Conservation (phyloP, 2,888 invertebrate genomes). For the Bombyx huttoni region DNA sequence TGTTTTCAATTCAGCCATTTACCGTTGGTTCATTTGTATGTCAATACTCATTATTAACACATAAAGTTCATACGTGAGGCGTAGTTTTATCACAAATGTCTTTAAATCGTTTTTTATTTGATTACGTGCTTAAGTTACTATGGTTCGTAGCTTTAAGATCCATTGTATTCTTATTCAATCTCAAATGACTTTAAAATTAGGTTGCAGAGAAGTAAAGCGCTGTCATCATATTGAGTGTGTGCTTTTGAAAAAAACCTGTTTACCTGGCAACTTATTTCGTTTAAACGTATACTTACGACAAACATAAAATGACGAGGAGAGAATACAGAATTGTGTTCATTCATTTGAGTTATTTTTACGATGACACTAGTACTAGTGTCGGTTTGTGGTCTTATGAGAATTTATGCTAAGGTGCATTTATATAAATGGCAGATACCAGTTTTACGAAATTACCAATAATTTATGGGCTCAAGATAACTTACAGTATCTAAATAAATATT, state of each 20-base stretch:
- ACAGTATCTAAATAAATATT: too few species aligned
- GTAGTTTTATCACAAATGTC: too few species aligned
- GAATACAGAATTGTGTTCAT: conserved; percentile 17
- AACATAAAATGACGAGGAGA: conserved; percentile 7
- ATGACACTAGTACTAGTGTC: conserved; percentile 9
- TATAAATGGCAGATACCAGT: too few species aligned
- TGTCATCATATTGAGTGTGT: conserved; percentile 5
- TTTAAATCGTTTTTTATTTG: too few species aligned
- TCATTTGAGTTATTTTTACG: conserved; percentile 16
- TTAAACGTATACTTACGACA: conserved; percentile 7
- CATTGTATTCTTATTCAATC: too few species aligned
- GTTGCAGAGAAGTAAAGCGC: not conserved
- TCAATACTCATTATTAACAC: not conserved
- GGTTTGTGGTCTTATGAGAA: conserved; percentile 9
- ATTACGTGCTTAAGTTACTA: too few species aligned
- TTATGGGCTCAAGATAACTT: too few species aligned
- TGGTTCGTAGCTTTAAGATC: too few species aligned
- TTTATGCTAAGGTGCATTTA: not conserved
- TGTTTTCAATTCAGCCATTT: not conserved
- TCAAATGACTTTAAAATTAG: not conserved
- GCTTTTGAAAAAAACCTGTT: conserved; percentile 19
- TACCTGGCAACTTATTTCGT: conserved; percentile 13
- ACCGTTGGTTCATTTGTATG: not conserved
- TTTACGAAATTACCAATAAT: too few species aligned
- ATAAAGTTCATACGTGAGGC: not conserved